Evolutionary conservation across 2,888 invertebrate genomes (phyloP).

Genomic region (Cheilosia vernalis): DNA sequence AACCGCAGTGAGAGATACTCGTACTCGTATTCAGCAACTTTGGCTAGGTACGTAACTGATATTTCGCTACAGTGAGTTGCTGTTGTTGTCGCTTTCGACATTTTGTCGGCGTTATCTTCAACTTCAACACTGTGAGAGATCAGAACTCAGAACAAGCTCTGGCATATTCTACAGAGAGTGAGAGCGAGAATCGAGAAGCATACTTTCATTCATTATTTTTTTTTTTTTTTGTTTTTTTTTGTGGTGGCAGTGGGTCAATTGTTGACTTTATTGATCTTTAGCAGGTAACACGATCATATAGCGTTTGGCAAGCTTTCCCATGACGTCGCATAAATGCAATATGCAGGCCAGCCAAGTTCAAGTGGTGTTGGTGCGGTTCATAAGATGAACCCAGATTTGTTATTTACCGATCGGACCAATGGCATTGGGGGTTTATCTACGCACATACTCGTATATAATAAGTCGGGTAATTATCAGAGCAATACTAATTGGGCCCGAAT

Average conservation of each 20-base stretch:
- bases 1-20: slow-evolving; percentile 22
- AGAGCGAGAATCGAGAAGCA: neutral
- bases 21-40: slow-evolving; percentile 58
- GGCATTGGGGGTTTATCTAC: neutral
- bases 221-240: neutral
- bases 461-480: slow-evolving; percentile 2
- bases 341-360: neutral
- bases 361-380: neutral
- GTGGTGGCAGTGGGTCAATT: neutral
- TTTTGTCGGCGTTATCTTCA: slow-evolving; percentile 31
- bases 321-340: slow-evolving; percentile 13
- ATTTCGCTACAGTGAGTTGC: slow-evolving; percentile 46
- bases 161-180: neutral
- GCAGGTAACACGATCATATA: neutral
- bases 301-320: slow-evolving; percentile 8
- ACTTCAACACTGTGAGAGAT: slow-evolving; percentile 1
- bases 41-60: slow-evolving; percentile 61
- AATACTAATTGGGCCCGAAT: slow-evolving; percentile 10
- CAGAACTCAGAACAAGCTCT: slow-evolving; percentile 34
- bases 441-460: too few relatives aligned
- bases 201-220: slow-evolving; percentile 33
- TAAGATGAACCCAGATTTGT: neutral
- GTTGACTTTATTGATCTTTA: neutral
- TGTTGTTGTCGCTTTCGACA: slow-evolving; percentile 12
- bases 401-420: neutral